Base-by-base conservation (phyloP, 2,888 invertebrate species). In the Xestia xanthographa region DNA sequence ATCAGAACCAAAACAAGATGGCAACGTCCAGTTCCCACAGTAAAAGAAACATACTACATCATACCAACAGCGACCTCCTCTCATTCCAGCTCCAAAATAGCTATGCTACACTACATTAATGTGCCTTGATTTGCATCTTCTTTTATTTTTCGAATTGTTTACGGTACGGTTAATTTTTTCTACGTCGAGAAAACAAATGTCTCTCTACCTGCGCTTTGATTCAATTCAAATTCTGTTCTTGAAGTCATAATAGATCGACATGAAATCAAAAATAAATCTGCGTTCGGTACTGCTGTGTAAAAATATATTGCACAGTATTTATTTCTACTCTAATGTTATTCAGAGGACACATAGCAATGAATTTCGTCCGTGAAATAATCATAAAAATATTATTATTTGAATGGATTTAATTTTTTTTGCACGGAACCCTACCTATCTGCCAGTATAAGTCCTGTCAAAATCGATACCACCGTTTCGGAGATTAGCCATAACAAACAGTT, bases 191-290 rank as follows among this genome's bases (percentile, higher is more conserved):
- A 66, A 71, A 79, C 50, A 41, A 71, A 48, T 62, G 3, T n/a
- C 17, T 58, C 41, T 48, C 9, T 62, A 17, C 14, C 29, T 43
- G 20, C 9, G 1, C 4, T 69, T 78, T 69, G 56, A 58, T 50
- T 58, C 1, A 63, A 69, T 77, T 58, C 48, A 58, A 43, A 70
- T 78, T 65, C 34, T 26, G 41, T 58, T 56, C 56, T 41, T 66
- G 45, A 72, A 62, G 17, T 50, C 74, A 12, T 34, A 43, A n/a
- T 11, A 20, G 22, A 48, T 74, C n/a, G 26, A 22, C 9, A 65
- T 53, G 8, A 65, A 75, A 72, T 72, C 22, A 72, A 65, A 56
- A 26, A 41, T 17, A 56, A 6, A 65, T 1, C 22, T 58, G 29
- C n/a, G 6, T 45, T 58, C 14, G 17, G 11, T n/a, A 53, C 0